Base-by-base conservation (phyloP, 2,113 vertebrate genomes). In the Phyllostomus hastatus region DNA sequence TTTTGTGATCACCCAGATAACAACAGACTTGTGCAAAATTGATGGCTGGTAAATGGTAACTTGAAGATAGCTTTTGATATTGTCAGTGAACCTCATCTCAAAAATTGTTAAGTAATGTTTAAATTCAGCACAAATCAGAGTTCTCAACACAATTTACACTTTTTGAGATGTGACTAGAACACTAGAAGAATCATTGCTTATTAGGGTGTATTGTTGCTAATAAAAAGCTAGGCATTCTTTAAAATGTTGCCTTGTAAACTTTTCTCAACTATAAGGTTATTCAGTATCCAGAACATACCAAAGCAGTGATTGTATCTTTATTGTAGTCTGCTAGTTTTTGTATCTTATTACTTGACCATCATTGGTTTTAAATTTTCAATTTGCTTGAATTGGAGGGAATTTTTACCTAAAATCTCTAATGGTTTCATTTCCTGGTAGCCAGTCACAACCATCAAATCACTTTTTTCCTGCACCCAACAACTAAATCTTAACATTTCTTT, bases 101-200 rank as follows among this genome's bases (percentile, higher is more conserved):
- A 70, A 95, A 92, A 59, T 78, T 57, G 90, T 52, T 90, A 82
- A 91, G 59, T 90, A 67, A 80, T 66, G 48, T 97, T 97, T 82
- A 70, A 75, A 61, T 64, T 83, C 5, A 90, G 84, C 24, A 20
- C 35, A 92, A 59, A 76, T 87, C 83, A 95, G 59, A 83, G 61
- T 12, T 54, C 24, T 64, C 41, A 86, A 66, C 5, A 66, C 46
- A 85, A 92, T 26, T 91, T 26, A 72, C 61, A 35, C 94, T 91
- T 85, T 93, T 83, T 75, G 28, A 91, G 84, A 67, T 93, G 20
- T 91, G 43, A 50, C 17, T n/a, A 84, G 35, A 72, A 46, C 35
- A 90, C 54, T 82, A 38, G 43, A 54, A 66, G 28, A 75, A 70
- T 72, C 80, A 88, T 50, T 82, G 79, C 31, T 96, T 73, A 59